Conservation (phyloP, 2,888 invertebrate genomes). For the Nomada ruficornis region DNA sequence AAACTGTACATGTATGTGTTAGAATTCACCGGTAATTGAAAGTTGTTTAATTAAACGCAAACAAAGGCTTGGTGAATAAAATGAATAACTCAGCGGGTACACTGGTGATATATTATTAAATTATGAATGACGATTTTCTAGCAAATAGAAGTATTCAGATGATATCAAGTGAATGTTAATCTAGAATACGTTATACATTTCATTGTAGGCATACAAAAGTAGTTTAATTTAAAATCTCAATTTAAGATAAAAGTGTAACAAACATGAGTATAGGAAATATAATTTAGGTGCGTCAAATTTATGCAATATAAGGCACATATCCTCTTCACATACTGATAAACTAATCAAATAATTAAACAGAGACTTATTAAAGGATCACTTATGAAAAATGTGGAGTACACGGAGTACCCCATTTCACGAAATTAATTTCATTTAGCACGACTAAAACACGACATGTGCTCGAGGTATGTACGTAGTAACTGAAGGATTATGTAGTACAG, state of each 20-base stretch:
- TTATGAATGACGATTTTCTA: not conserved
- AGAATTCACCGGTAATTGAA: not conserved
- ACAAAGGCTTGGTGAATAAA: not conserved
- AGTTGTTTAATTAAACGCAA: not conserved
- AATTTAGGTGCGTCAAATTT: not conserved
- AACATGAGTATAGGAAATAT: not conserved
- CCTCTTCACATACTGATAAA: not conserved
- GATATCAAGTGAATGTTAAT: not conserved
- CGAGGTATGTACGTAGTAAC: not conserved
- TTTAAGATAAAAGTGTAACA: not conserved
- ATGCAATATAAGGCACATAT: not conserved
- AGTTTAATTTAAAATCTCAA: too few species aligned
- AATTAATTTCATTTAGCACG: constrained; percentile 26
- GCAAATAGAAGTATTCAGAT: not conserved
- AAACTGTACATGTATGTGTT: not conserved
- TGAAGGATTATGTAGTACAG: not conserved
- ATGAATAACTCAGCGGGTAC: not conserved
- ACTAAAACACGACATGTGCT: not conserved
- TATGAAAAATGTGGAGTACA: not conserved
- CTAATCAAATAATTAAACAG: constrained; percentile 6
- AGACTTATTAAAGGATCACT: not conserved
- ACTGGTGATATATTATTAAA: not conserved
- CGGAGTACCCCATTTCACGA: not conserved
- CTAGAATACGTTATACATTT: too few species aligned
- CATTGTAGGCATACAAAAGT: too few species aligned